A percentile compares a stretch with the other conserved stretches of the same genome.
These are phyloP conservation scores for Nomada goodeniana DNA, from an alignment of 2,888 invertebrate genomes.

Conservation along the genomic window DNA sequence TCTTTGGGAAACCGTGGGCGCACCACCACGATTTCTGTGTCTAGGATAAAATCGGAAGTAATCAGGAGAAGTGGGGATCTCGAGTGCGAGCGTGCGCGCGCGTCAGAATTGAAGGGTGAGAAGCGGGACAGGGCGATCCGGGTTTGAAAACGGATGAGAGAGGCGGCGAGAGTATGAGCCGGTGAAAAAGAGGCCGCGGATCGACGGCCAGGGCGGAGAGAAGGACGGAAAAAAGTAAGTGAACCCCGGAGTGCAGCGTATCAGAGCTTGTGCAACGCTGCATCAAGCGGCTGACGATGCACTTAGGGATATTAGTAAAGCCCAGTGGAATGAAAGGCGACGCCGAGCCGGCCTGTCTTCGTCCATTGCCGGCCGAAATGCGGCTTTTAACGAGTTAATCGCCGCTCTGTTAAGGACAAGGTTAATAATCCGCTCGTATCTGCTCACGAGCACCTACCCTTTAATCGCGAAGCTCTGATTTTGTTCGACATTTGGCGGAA, in stretches of 20 bases:
- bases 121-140: background rate
- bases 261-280: constrained; percentile 74
- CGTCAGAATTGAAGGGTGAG: constrained; percentile 18
- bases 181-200: constrained; percentile 46
- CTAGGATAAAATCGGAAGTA: constrained; percentile 80
- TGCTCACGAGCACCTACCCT: background rate
- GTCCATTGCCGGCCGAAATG: constrained; percentile 43
- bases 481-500: background rate
- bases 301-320: constrained; percentile 84
- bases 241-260: constrained; percentile 67
- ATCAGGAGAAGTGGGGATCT: constrained; percentile 80
- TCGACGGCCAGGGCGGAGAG: constrained; percentile 5
- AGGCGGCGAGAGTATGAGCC: constrained; percentile 13
- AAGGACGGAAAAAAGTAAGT: constrained; percentile 55
- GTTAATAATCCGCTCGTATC: constrained; percentile 38
- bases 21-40: constrained; percentile 65
- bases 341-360: constrained; percentile 48
- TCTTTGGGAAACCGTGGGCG: constrained; percentile 63
- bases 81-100: constrained; percentile 8
- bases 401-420: constrained; percentile 31
- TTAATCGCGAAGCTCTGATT: background rate
- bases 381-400: constrained; percentile 64
- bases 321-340: constrained; percentile 73
- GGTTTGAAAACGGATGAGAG: constrained; percentile 45
- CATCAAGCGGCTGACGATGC: constrained; percentile 82